Percentiles rank a stretch among this genome's conserved stretches.
These are phyloP conservation scores for Eidolon dupreanum DNA, from an alignment of 2,797 vertebrate species.

Conservation along the genomic window DNA sequence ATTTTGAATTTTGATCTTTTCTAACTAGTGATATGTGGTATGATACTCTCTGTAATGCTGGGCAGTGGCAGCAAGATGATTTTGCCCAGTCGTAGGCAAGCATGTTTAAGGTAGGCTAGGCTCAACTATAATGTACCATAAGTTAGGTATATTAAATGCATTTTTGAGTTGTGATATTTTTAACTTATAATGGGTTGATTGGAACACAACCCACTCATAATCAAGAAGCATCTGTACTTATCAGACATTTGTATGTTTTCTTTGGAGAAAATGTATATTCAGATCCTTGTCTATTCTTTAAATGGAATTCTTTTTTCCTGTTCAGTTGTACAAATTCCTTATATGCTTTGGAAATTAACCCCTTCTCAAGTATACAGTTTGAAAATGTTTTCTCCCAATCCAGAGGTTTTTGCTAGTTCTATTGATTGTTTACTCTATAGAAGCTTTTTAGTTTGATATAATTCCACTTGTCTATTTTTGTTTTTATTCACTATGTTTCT, in stretches of 20 bases:
- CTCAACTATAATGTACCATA: background rate
- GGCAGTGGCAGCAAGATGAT: background rate
- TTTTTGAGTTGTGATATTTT: background rate
- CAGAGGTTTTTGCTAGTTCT: background rate
- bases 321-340: background rate
- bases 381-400: background rate
- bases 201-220: background rate
- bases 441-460: background rate
- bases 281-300: background rate
- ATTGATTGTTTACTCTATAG: background rate
- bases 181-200: background rate
- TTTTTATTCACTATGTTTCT: background rate
- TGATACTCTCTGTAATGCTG: no score
- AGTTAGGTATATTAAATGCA: background rate
- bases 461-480: background rate
- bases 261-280: background rate
- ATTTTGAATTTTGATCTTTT: background rate
- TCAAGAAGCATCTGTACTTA: background rate
- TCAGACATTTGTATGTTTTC: background rate
- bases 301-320: background rate
- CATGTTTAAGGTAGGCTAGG: background rate
- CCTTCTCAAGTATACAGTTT: background rate
- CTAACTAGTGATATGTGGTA: no score
- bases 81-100: background rate
- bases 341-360: background rate